Evolutionary conservation across 1,140 invertebrate genomes (phyloP), one percentile per base, ranked within the genome.

Genomic region (Drosophila hydei): DNA sequence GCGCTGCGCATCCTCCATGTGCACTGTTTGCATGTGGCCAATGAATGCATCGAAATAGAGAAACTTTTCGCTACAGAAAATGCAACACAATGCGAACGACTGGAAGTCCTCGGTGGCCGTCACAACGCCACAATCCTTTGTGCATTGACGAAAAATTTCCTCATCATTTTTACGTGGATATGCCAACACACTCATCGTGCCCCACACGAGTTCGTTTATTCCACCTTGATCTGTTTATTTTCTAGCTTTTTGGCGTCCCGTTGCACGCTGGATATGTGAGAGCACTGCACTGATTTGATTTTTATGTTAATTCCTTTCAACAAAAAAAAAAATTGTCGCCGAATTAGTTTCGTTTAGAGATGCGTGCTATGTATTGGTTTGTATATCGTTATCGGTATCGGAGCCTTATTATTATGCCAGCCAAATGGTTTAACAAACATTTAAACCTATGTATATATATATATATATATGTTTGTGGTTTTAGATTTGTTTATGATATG

Each of bases 121-220:
- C 25, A 91, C 85, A 65, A 90, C 73, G 42, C 89, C 89, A 69
- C 89, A 91, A 65, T 90, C 77, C 79, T 91, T 91, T 68, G 78
- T 87, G 72, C 89, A 91, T 47, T 83, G 79, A 23, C 79, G 73
- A 73, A 91, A 89, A 72, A 91, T 88, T 47, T 89, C 89, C 54
- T 89, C 89, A 65, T 91, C 89, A 73, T 80, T 91, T 74, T 84
- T 90, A 73, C 89, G 89, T 81, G 79, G 85, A 91, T 91, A 91
- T 72, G 89, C 81, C 73, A 91, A 74, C 69, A 91, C 79, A 76
- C 89, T 91, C 89, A 91, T 91, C 43, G 74, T 74, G 70, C 56
- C 43, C 75, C 75, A 70, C 73, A 59, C 45, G 12, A 54, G 5
- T 70, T 54, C 23, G 21, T 52, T 52, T 23, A 59, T 58, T 58